phyloP scores from a whole-genome alignment of 2,888 invertebrate genomes.

The Stenurella melanura region DNA sequence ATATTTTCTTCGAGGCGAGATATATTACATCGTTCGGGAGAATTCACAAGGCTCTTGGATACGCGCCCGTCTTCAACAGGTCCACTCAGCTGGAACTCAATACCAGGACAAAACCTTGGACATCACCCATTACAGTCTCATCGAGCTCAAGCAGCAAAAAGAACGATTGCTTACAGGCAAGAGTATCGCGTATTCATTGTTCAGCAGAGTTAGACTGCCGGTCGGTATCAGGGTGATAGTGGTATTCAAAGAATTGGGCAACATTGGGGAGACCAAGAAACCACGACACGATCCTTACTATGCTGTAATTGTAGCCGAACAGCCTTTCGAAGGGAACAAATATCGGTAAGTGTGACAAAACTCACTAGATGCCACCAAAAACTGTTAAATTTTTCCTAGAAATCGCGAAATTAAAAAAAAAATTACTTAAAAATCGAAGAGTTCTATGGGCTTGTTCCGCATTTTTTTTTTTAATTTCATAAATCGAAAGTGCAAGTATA shows the following conservation, averaged over 20 bases:
- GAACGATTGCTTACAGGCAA: constrained; percentile 77
- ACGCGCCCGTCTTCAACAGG: constrained; percentile 75
- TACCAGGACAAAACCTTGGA: constrained; percentile 57
- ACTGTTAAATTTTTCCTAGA: constrained; percentile 50
- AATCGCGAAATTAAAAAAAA: no score
- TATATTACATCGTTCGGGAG: constrained; percentile 80
- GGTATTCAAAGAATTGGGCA: constrained; percentile 80
- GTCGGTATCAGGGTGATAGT: constrained; percentile 92
- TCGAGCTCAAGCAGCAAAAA: constrained; percentile 67
- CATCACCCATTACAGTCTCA: constrained; percentile 58
- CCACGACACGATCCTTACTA: constrained; percentile 77
- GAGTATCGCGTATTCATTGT: constrained; percentile 82
- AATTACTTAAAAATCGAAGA: no score
- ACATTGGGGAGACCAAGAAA: constrained; percentile 62
- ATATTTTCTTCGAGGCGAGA: constrained; percentile 65
- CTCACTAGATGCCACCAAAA: neutral
- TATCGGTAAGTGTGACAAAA: constrained; percentile 76
- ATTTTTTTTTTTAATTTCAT: no score
- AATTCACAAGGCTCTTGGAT: constrained; percentile 79
- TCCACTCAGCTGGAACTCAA: constrained; percentile 65
- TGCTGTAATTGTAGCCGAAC: constrained; percentile 89
- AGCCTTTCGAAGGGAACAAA: constrained; percentile 84
- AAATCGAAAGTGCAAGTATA: no score
- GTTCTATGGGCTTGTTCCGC: no score
- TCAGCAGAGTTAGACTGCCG: constrained; percentile 81